Conservation (phyloP, 2,888 invertebrate genomes). For the Drosophila leonis region DNA sequence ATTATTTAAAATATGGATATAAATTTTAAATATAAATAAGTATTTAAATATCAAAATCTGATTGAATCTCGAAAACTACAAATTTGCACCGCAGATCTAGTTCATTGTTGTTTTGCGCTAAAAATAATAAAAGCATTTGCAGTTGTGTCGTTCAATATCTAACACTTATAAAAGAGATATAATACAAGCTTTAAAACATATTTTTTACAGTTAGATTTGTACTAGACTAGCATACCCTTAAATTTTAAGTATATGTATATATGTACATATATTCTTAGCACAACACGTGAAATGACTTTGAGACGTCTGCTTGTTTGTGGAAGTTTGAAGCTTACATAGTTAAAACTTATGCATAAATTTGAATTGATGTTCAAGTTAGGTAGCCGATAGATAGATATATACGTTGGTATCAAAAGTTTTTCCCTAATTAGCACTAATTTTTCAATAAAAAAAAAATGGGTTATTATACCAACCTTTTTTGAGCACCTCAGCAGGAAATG, state of each 20-base stretch:
- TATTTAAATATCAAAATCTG: too few relatives aligned
- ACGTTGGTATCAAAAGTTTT: neutral
- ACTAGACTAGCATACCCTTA: neutral
- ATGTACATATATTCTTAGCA: neutral
- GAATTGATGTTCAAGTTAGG: neutral
- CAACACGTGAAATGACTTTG: neutral
- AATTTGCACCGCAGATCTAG: neutral
- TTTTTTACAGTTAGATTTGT: neutral
- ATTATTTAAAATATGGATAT: too few relatives aligned
- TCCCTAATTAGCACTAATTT: neutral
- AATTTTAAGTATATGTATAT: neutral
- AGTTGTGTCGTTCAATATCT: too few relatives aligned
- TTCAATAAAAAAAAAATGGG: neutral
- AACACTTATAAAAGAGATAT: too few relatives aligned
- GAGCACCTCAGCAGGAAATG: slow-evolving; percentile 28
- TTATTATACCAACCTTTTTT: slow-evolving; percentile 48
- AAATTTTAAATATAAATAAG: too few relatives aligned
- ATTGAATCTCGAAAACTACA: too few relatives aligned
- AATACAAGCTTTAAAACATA: neutral
- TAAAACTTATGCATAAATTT: neutral
- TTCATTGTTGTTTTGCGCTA: neutral
- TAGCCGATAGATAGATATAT: neutral
- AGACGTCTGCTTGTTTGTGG: neutral
- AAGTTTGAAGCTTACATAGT: neutral
- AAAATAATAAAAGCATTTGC: neutral